Conservation (phyloP, 2,888 invertebrate genomes). For the Thereva unica region DNA sequence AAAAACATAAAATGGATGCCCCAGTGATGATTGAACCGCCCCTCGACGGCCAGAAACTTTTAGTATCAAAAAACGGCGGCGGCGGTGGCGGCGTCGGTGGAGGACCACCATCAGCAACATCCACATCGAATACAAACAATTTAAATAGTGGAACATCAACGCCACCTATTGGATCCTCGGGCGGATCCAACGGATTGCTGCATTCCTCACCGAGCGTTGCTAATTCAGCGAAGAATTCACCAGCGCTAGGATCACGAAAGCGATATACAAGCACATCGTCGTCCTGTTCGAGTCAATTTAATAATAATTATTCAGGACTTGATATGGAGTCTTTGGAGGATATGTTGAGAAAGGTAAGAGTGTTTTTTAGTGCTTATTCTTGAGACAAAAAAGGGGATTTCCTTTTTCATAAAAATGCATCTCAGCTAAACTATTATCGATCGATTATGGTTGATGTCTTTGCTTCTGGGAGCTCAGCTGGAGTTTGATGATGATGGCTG, state of each 20-base stretch:
- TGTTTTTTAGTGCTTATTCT: not conserved
- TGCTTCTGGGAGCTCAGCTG: too few relatives aligned
- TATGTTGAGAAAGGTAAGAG: conserved; percentile 75
- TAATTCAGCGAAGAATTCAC: conserved; percentile 55
- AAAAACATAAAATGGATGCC: conserved; percentile 48
- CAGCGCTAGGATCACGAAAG: conserved; percentile 67
- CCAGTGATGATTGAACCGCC: conserved; percentile 49
- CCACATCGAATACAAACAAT: conserved; percentile 6
- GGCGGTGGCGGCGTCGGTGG: not conserved
- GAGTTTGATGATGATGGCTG: too few relatives aligned
- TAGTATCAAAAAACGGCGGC: conserved; percentile 45
- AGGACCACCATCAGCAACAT: conserved; percentile 15
- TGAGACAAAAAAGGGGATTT: not conserved
- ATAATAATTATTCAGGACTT: conserved; percentile 65
- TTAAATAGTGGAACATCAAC: conserved; percentile 22
- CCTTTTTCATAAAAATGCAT: not conserved
- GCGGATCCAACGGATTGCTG: conserved; percentile 6
- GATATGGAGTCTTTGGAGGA: conserved; percentile 79
- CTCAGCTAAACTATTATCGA: too few relatives aligned
- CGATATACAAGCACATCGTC: conserved; percentile 64
- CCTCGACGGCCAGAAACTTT: conserved; percentile 45
- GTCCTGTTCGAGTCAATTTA: conserved; percentile 66
- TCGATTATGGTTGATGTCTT: too few relatives aligned
- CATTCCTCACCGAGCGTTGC: conserved; percentile 41
- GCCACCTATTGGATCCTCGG: conserved; percentile 13